Evolutionary conservation across 1,140 invertebrate genomes (phyloP), one percentile per base, ranked within the genome.

Genomic region (Ylistrum balloti): DNA sequence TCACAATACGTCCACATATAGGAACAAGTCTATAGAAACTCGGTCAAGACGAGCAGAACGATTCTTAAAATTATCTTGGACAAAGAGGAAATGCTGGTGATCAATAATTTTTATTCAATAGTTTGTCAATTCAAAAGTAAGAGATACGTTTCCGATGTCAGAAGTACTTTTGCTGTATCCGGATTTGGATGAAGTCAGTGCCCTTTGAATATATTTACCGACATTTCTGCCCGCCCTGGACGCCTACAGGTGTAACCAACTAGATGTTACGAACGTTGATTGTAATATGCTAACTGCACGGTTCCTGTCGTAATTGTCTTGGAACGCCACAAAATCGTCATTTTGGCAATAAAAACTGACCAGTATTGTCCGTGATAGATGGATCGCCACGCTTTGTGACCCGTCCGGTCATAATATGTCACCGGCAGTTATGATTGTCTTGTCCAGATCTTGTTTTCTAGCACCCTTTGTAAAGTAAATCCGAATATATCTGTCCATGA

Each of bases 401-500:
- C 56, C 56, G 56, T 74, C 56, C n/a, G 56, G n/a, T 11, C 56
- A 74, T 74, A 74, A 74, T 28, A 74, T 74, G 56, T 74, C 56
- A 74, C 56, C 56, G n/a, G 28, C 56, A 28, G 56, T 28, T 74
- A 74, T n/a, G 56, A 74, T 74, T 28, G 56, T 28, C 56, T 28
- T 74, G 56, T 74, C 56, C 56, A 74, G 9, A 28, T 3, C 56
- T 74, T 74, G 56, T 74, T 74, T 74, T 74, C 56, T 74, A 74
- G 56, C 56, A 74, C 56, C 56, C 56, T 3, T 5, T 74, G 56
- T 74, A 28, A 74, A 5, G n/a, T 28, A 74, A n/a, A 74, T 74
- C 56, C 56, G 56, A 74, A 74, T 74, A 74, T 74, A 74, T 17
- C n/a, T n/a, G 56, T 74, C 56, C 28, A 74, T 74, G 56, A 74